phyloP scores from a whole-genome alignment of 1,140 invertebrate species.

The Pogonomyrmex barbatus region DNA sequence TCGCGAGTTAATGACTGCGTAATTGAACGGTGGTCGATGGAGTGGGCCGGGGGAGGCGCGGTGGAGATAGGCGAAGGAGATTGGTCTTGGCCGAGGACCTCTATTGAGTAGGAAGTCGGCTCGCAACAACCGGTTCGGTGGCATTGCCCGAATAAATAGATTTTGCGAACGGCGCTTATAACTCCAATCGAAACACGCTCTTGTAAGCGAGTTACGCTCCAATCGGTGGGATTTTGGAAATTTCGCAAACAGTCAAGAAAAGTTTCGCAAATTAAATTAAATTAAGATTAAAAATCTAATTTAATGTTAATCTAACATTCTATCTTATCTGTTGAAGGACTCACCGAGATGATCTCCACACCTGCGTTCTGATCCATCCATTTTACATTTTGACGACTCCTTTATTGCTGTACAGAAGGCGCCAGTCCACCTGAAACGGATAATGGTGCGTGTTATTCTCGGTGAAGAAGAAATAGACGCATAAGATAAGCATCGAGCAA shows the following conservation, averaged over 20 bases:
- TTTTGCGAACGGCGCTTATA: constrained; percentile 19
- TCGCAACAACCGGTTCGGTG: constrained; percentile 12
- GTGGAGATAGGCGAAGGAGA: constrained; percentile 61
- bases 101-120: constrained; percentile 21
- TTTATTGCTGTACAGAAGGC: background rate
- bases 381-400: constrained; percentile 9
- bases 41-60: background rate
- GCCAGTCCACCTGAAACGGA: constrained; percentile 9
- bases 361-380: constrained; percentile 16
- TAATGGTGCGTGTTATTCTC: background rate
- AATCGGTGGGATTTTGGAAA: background rate
- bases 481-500: constrained; percentile 31
- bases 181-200: background rate
- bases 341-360: background rate
- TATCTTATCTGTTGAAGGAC: background rate
- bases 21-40: constrained; percentile 80
- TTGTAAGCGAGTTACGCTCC: background rate
- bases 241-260: background rate
- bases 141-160: constrained; percentile 38
- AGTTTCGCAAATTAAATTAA: too few species aligned
- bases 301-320: too few species aligned
- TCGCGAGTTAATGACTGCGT: constrained; percentile 84
- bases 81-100: constrained; percentile 63
- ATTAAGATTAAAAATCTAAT: too few species aligned
- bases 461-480: constrained; percentile 22